phyloP scores from a whole-genome alignment of 2,888 invertebrate genomes.

The Stenurella melanura region DNA sequence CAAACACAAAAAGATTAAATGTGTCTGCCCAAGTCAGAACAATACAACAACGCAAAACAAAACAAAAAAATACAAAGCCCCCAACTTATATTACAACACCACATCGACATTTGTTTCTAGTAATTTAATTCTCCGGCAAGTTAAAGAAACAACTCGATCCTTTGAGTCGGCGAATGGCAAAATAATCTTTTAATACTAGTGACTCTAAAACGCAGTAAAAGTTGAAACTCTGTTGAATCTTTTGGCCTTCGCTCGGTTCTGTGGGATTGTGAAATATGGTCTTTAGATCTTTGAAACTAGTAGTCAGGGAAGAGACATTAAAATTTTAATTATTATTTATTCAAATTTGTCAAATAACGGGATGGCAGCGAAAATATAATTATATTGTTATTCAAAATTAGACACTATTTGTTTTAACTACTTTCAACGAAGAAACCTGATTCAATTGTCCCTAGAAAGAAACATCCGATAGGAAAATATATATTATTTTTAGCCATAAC shows the following conservation, averaged over 20 bases:
- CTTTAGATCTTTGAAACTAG: background rate
- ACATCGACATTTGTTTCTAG: constrained; percentile 18
- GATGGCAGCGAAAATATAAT: too few species aligned
- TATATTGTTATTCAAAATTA: too few species aligned
- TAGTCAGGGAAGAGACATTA: background rate
- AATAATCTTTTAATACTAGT: constrained; percentile 30
- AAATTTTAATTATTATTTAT: too few species aligned
- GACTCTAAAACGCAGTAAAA: constrained; percentile 8
- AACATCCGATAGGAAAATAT: too few species aligned
- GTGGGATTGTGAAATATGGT: constrained; percentile 14
- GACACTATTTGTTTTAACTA: too few species aligned
- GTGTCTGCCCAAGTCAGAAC: constrained; percentile 7
- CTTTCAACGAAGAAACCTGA: too few species aligned
- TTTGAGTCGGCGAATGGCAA: background rate
- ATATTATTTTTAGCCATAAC: too few species aligned
- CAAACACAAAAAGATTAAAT: constrained; percentile 6
- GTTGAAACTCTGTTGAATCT: constrained; percentile 12
- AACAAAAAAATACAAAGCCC: constrained; percentile 13
- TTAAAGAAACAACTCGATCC: constrained; percentile 21
- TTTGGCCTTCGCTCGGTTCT: constrained; percentile 20
- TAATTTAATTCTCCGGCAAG: constrained; percentile 17
- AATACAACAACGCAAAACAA: background rate
- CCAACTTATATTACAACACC: constrained; percentile 15
- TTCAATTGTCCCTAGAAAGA: too few species aligned
- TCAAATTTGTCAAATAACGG: too few species aligned